These are phyloP conservation scores for Phalangium opilio DNA, from an alignment of 2,888 invertebrate species.

Conservation along the genomic window DNA sequence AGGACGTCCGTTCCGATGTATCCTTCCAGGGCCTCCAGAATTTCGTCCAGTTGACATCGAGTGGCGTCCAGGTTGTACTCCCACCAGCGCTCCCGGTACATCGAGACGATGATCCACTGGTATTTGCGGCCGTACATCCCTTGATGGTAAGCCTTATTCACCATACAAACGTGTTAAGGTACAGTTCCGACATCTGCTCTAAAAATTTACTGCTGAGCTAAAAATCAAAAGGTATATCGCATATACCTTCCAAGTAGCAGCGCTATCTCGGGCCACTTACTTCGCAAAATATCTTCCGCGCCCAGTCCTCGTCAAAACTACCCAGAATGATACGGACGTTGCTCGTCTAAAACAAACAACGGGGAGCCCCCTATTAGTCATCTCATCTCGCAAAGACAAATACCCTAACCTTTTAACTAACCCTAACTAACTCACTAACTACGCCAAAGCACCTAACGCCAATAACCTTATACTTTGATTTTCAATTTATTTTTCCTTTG, in stretches of 20 bases:
- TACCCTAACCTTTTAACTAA: no score
- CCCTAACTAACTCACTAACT: no score
- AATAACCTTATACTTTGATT: no score
- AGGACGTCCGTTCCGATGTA: conserved; percentile 74
- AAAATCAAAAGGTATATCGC: neutral
- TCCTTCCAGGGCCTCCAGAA: conserved; percentile 65
- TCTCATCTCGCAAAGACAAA: no score
- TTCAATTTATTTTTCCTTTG: no score
- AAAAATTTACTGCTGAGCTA: no score
- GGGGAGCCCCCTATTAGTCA: no score
- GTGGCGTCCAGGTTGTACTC: conserved; percentile 20
- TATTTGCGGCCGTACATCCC: conserved; percentile 72
- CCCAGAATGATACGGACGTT: conserved; percentile 77
- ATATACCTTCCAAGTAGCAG: neutral
- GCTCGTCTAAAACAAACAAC: neutral
- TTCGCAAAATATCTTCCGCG: conserved; percentile 43
- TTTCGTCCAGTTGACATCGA: conserved; percentile 51
- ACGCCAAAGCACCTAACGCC: no score
- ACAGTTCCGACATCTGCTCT: no score
- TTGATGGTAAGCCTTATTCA: conserved; percentile 25
- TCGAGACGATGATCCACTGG: conserved; percentile 88
- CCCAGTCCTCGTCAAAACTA: conserved; percentile 91
- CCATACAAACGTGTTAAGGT: no score
- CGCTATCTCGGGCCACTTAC: conserved; percentile 24
- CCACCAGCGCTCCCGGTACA: conserved; percentile 30